phyloP scores from a whole-genome alignment of 2,797 vertebrate species.

The Florisuga fusca region DNA sequence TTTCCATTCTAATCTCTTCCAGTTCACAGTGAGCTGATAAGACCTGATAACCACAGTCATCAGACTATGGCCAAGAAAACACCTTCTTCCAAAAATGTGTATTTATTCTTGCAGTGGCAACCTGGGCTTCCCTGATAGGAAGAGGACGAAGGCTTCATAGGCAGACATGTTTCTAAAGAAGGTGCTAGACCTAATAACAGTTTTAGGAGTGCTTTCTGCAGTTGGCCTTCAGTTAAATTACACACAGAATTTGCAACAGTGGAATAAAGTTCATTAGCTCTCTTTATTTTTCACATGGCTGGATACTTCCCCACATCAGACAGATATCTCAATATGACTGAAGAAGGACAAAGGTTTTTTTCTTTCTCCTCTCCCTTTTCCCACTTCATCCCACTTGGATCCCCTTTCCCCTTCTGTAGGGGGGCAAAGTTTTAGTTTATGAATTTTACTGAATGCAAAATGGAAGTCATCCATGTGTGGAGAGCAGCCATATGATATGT shows the following conservation, averaged over 20 bases:
- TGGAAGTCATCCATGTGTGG: not conserved
- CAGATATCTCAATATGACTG: not conserved
- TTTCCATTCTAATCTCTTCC: not conserved
- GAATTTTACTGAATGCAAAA: conserved; percentile 14
- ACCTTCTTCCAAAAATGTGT: not conserved
- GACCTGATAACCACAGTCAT: not conserved
- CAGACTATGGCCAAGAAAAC: not conserved
- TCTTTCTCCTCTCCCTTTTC: not conserved
- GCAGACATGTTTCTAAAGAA: not conserved
- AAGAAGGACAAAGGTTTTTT: not conserved
- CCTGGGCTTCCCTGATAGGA: not conserved
- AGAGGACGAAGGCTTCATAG: not conserved
- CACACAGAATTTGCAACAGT: not conserved
- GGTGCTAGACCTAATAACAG: not conserved
- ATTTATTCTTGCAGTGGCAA: not conserved
- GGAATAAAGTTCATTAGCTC: not conserved
- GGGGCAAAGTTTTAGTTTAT: not conserved
- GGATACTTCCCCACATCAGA: not conserved
- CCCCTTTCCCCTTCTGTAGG: fast-evolving
- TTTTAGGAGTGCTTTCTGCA: not conserved
- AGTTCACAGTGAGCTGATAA: not conserved
- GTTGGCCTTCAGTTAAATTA: not conserved
- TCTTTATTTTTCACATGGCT: not conserved
- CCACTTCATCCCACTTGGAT: not conserved
- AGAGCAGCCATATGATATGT: not conserved